Evolutionary conservation across 2,113 vertebrate species (phyloP).

Genomic region (Plestiodon gilberti): DNA sequence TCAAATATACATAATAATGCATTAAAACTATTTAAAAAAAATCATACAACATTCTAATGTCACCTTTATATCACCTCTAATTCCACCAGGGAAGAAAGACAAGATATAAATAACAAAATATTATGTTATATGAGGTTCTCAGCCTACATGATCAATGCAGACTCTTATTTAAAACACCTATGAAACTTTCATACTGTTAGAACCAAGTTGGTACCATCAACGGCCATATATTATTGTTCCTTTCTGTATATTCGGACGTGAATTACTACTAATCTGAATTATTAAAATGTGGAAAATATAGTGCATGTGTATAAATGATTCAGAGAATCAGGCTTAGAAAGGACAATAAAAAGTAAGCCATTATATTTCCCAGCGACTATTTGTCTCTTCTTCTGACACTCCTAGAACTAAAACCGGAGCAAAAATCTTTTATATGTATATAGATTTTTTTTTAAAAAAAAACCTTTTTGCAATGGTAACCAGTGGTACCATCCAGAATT

Average conservation of each 20-base stretch:
- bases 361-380: conserved; percentile 37
- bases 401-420: neutral
- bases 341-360: conserved; percentile 31
- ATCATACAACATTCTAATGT: too few species aligned
- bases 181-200: conserved; percentile 21
- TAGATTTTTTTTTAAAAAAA: neutral
- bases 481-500: neutral
- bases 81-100: too few species aligned
- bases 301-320: conserved; percentile 43
- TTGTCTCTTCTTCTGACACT: conserved; percentile 25
- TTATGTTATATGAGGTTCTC: too few species aligned
- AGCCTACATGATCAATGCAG: conserved; percentile 21
- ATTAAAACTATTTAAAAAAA: too few species aligned
- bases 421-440: neutral
- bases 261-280: conserved; percentile 51
- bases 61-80: too few species aligned
- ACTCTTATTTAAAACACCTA: conserved; percentile 37
- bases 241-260: conserved; percentile 33
- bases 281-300: conserved; percentile 25
- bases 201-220: conserved; percentile 6
- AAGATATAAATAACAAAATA: too few species aligned
- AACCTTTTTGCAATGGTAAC: neutral
- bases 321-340: conserved; percentile 32
- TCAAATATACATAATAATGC: too few species aligned
- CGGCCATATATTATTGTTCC: conserved; percentile 19